Evolutionary conservation across 2,113 vertebrate species (phyloP).

Genomic region (Alectura lathami): DNA sequence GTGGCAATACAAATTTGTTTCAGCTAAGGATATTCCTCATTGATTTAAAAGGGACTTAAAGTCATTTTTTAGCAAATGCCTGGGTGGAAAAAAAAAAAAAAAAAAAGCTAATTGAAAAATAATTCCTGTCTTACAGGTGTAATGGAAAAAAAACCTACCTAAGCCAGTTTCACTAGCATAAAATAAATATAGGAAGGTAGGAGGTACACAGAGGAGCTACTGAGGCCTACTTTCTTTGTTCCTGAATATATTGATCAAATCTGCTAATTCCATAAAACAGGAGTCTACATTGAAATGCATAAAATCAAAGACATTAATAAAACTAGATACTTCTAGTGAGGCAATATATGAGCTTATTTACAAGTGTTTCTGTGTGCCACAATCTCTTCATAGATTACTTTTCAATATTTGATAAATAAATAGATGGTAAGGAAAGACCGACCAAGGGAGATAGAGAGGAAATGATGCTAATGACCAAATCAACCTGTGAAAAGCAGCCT

Average conservation of each 20-base stretch:
- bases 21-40: neutral
- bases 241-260: neutral
- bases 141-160: neutral
- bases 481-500: slow-evolving; percentile 58
- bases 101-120: neutral
- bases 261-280: neutral
- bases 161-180: neutral
- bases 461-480: slow-evolving; percentile 64
- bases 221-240: slow-evolving; percentile 28
- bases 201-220: neutral
- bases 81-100: neutral
- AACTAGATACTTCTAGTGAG: neutral
- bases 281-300: neutral
- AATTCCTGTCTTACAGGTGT: neutral
- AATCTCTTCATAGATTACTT: neutral
- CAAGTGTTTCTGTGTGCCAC: neutral
- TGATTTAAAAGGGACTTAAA: neutral
- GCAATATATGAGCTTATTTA: neutral
- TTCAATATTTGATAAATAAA: slow-evolving; percentile 20
- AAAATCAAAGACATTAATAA: neutral
- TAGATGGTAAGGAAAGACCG: neutral
- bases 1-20: neutral
- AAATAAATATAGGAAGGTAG: neutral
- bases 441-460: neutral
- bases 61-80: neutral